These are phyloP conservation scores for Silurus lanzhouensis DNA, from an alignment of 2,797 vertebrate genomes.

Conservation along the genomic window DNA sequence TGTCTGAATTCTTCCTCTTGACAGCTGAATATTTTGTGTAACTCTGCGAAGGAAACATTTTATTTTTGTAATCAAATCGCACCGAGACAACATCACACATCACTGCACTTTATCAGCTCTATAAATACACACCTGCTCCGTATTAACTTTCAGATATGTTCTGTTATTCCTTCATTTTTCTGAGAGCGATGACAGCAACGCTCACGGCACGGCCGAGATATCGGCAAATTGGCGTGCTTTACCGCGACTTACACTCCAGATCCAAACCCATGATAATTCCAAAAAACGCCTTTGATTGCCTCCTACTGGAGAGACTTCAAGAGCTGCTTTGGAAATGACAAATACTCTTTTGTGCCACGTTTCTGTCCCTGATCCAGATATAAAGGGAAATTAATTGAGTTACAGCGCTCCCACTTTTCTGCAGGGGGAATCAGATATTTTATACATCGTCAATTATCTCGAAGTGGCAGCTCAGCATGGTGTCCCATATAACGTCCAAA, in stretches of 20 bases:
- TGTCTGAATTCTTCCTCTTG: background rate
- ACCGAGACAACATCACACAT: constrained; percentile 49
- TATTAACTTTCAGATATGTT: constrained; percentile 46
- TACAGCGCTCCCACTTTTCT: constrained; percentile 31
- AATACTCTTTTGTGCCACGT: constrained; percentile 29
- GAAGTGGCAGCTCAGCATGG: constrained; percentile 28
- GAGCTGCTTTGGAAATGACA: constrained; percentile 40
- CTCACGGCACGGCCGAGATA: constrained; percentile 33
- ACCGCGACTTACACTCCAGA: constrained; percentile 34
- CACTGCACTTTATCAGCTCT: constrained; percentile 52
- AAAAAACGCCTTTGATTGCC: constrained; percentile 37
- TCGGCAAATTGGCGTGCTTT: constrained; percentile 30
- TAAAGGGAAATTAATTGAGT: constrained; percentile 52
- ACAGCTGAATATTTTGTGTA: background rate
- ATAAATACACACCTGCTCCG: constrained; percentile 42
- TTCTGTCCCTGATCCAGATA: constrained; percentile 46
- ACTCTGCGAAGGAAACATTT: constrained; percentile 12
- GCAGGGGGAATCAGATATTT: constrained; percentile 44
- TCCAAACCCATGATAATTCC: constrained; percentile 45
- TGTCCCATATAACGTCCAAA: background rate
- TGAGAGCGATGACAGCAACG: constrained; percentile 40
- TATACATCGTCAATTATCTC: constrained; percentile 46
- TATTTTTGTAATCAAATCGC: constrained; percentile 51
- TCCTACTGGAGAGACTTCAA: constrained; percentile 35
- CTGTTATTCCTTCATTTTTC: constrained; percentile 48